These are phyloP conservation scores for Pemphigus obesinymphae DNA, from an alignment of 1,140 invertebrate species.

Conservation along the genomic window DNA sequence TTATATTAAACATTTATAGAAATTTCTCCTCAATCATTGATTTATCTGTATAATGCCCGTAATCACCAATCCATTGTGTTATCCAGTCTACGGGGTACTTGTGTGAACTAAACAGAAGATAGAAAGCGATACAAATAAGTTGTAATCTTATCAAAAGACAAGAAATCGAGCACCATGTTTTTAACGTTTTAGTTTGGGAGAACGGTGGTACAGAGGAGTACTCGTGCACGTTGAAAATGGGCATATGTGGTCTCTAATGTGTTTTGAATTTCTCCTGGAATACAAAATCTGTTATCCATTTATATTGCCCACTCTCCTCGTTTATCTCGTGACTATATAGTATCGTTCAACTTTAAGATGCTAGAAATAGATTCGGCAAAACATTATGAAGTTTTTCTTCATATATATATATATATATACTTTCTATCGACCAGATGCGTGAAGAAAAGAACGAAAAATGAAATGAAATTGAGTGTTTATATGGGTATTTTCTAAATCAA, in stretches of 20 bases:
- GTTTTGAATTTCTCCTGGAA: background rate
- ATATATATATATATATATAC: background rate
- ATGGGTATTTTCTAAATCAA: too few relatives aligned
- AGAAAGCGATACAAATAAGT: background rate
- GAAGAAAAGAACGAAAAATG: too few relatives aligned
- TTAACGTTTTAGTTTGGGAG: background rate
- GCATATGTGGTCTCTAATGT: background rate
- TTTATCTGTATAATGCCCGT: background rate
- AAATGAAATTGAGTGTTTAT: too few relatives aligned
- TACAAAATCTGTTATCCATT: background rate
- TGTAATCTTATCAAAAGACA: background rate
- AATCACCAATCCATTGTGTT: background rate
- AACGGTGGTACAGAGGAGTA: background rate
- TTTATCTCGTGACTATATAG: background rate
- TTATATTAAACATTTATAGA: too few relatives aligned
- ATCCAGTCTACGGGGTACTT: background rate
- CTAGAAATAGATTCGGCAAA: background rate
- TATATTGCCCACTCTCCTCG: background rate
- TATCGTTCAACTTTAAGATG: background rate
- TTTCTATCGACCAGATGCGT: background rate
- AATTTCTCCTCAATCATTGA: too few relatives aligned
- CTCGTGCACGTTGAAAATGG: background rate
- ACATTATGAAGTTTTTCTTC: background rate
- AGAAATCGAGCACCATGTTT: background rate
- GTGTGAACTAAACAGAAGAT: background rate